phyloP scores from a whole-genome alignment of 2,797 vertebrate species.

The Sebastes umbrosus region DNA sequence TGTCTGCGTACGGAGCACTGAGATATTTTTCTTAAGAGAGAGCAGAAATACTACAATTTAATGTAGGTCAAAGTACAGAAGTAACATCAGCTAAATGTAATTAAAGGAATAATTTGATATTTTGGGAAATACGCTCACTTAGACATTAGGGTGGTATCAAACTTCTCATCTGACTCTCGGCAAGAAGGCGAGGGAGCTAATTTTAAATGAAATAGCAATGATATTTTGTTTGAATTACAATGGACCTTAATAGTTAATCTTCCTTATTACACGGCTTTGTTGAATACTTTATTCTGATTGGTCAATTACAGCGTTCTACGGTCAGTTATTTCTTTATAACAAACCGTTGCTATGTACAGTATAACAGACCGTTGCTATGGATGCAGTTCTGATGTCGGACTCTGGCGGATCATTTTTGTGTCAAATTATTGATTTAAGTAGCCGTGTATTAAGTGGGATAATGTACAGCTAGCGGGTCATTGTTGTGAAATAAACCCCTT shows the following conservation, averaged over 20 bases:
- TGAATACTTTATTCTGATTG: background rate
- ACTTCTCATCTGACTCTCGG: background rate
- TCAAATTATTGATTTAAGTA: too few species aligned
- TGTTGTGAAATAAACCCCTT: too few species aligned
- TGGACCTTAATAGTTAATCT: background rate
- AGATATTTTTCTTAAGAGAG: background rate
- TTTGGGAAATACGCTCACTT: background rate
- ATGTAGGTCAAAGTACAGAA: background rate
- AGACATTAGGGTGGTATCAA: background rate
- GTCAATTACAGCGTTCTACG: too few species aligned
- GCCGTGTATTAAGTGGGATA: too few species aligned
- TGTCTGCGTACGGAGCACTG: background rate
- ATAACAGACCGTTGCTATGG: too few species aligned
- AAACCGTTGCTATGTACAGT: too few species aligned
- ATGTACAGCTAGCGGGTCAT: too few species aligned
- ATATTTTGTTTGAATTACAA: background rate
- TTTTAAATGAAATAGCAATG: background rate
- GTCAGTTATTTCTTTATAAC: too few species aligned
- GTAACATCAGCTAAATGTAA: background rate
- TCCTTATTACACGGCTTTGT: background rate
- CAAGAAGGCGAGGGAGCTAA: background rate
- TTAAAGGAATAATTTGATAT: background rate
- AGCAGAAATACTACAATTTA: background rate
- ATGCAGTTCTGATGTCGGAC: too few species aligned
- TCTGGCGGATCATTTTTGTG: too few species aligned